Evolutionary conservation across 2,888 invertebrate species (phyloP), one percentile per base, ranked within the genome.

Genomic region (Neoscelio sp.): DNA sequence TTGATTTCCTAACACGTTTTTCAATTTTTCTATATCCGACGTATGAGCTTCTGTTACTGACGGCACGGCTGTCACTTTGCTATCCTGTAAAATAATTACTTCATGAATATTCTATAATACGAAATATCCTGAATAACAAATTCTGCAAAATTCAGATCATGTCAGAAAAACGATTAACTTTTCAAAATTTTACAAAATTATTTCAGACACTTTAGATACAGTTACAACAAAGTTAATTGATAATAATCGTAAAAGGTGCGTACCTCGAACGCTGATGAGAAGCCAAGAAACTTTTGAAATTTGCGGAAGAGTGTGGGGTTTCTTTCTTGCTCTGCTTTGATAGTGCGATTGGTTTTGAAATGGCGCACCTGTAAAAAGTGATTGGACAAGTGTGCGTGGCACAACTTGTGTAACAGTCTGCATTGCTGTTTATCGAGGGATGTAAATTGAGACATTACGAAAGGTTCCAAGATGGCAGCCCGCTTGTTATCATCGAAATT

Each of bases 291-390:
- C 50, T 86, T 84, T 52, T 83, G 83, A 2, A 90, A 44, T 79
- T 86, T 84, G 6, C 76, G 81, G 17, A 67, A 64, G 8, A 88
- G 87, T 33, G 94, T 92, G 0, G 96, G 95, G 90, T 96, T 96
- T 82, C 96, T 91, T 82, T 93, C 92, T 52, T 93, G 87, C 84
- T 96, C 96, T 0, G 95, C 93, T 81, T 93, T 92, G 20, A 95
- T 92, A 78, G 93, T 94, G 58, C 96, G 92, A 82, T 95, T 94
- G 0, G 96, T 97, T 91, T 96, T 97, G 89, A 97, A 97, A 30
- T 93, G 93, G 56, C 97, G 92, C 12, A 93, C 92, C 89, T 95
- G 94, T 13, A 93, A 87, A 84, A 91, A 91, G 23, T 82, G 73
- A 26, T 74, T 70, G 44, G 17, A 83, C 38, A 30, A 81, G 84